These are phyloP conservation scores for Suricata suricatta DNA, from an alignment of 2,113 vertebrate species.

Conservation along the genomic window DNA sequence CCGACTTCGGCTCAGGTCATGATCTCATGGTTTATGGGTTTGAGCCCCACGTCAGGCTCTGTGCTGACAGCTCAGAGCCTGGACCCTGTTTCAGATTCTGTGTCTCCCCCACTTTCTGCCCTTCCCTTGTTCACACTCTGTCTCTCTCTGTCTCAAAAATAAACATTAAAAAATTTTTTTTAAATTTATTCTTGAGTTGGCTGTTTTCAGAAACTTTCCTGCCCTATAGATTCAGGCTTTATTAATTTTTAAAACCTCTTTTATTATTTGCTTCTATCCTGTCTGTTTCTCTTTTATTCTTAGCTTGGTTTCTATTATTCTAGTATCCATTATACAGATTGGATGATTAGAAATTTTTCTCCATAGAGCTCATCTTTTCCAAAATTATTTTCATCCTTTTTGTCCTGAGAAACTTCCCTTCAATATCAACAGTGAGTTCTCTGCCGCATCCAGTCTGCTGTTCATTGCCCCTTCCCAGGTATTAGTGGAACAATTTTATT, in stretches of 20 bases:
- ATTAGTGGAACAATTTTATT: slow-evolving; percentile 41
- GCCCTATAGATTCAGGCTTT: neutral
- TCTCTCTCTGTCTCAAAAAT: too few species aligned
- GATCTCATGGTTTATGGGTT: too few species aligned
- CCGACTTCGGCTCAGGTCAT: too few species aligned
- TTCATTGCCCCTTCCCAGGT: neutral
- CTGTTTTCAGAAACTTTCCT: slow-evolving; percentile 13
- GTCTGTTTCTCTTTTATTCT: neutral
- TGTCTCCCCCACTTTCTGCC: too few species aligned
- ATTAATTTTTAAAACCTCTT: neutral
- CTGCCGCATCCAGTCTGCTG: neutral
- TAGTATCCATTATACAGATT: neutral
- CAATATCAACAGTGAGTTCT: neutral
- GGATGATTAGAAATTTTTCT: neutral
- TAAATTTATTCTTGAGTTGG: neutral
- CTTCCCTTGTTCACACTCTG: too few species aligned
- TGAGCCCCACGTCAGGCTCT: too few species aligned
- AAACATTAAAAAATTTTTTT: neutral
- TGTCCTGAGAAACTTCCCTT: neutral
- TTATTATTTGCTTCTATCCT: neutral
- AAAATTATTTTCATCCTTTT: slow-evolving; percentile 1
- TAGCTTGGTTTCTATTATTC: neutral
- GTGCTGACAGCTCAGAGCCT: too few species aligned
- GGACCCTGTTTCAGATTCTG: too few species aligned
- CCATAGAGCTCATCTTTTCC: neutral